Base-by-base conservation (phyloP, 2,888 invertebrate species). In the Sesia apiformis region DNA sequence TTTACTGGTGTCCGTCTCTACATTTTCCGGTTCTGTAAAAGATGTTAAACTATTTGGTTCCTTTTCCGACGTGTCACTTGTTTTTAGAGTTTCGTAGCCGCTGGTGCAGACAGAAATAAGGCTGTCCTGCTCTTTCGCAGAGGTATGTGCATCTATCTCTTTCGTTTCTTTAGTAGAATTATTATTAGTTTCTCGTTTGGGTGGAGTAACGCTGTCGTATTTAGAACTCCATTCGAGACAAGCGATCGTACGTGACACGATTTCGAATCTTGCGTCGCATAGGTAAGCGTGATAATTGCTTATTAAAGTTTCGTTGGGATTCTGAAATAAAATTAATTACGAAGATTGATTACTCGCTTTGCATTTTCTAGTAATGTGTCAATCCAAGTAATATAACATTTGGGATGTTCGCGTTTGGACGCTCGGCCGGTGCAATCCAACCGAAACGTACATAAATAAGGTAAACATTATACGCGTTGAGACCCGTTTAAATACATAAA, bases 271-370 rank as follows among this genome's bases (percentile, higher is more conserved):
- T 0, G 97, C 97, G 76, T 96, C 96, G 71, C 94, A 93, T 40
- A 98, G 88, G 81, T 98, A 98, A 0, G 95, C 95, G 82, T 95
- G 94, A 78, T 95, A 95, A 78, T 95, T 95, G 41, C 94, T 94
- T 72, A 93, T 94, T 58, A 96, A 78, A 56, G 93, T 94, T 61
- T 94, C 94, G 72, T 87, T 86, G 58, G 89, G 85, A 49, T 91
- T 90, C 88, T 88, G 69, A 57, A 76, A 66, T 4, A 5, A 55
- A 50, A 53, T 53, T 52, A 42, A 53, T 53, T 6, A 3, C 1
- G 42, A 42, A 42, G 23, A 23, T 23, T n/a, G n/a, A n/a, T n/a
- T n/a, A n/a, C n/a, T n/a, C n/a, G n/a, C n/a, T n/a, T n/a, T n/a
- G n/a, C n/a, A n/a, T n/a, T n/a, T n/a, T 23, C 23, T 23, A 23